Conservation (phyloP, 1,140 invertebrate genomes). For the Drosophila repletoides region DNA sequence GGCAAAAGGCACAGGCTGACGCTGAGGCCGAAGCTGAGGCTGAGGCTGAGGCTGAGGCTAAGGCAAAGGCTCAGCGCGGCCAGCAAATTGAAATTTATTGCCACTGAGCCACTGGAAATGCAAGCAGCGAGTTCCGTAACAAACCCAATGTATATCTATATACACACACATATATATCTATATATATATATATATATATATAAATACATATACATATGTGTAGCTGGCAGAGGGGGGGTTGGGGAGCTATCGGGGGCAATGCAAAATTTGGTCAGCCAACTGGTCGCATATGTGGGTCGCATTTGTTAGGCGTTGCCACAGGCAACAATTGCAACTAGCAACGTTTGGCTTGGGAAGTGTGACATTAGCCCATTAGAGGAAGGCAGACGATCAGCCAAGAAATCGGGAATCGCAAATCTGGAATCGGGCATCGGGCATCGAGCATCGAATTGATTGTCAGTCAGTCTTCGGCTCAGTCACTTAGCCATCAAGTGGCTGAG, state of each 20-base stretch:
- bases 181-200: too few relatives aligned
- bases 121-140: conserved; percentile 47
- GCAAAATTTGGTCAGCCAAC: conserved; percentile 70
- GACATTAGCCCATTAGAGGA: conserved; percentile 73
- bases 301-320: conserved; percentile 55
- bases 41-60: conserved; percentile 22
- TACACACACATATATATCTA: too few relatives aligned
- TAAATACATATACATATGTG: too few relatives aligned
- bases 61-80: conserved; percentile 30
- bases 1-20: not conserved
- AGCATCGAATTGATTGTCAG: conserved; percentile 66
- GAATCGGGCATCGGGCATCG: conserved; percentile 36
- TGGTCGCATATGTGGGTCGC: conserved; percentile 77
- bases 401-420: conserved; percentile 8
- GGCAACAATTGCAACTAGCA: conserved; percentile 12
- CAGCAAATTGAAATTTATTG: conserved; percentile 81
- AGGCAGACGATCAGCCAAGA: not conserved
- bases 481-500: conserved; percentile 51
- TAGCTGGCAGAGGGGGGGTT: not conserved
- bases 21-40: conserved; percentile 6
- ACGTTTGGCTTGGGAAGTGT: conserved; percentile 53
- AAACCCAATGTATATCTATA: too few relatives aligned
- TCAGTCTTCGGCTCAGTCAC: conserved; percentile 53
- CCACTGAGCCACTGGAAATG: conserved; percentile 74
- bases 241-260: conserved; percentile 12